Percentiles rank a stretch among this genome's conserved stretches.
These are phyloP conservation scores for Dysdera silvatica DNA, from an alignment of 1,140 invertebrate genomes.

Conservation along the genomic window DNA sequence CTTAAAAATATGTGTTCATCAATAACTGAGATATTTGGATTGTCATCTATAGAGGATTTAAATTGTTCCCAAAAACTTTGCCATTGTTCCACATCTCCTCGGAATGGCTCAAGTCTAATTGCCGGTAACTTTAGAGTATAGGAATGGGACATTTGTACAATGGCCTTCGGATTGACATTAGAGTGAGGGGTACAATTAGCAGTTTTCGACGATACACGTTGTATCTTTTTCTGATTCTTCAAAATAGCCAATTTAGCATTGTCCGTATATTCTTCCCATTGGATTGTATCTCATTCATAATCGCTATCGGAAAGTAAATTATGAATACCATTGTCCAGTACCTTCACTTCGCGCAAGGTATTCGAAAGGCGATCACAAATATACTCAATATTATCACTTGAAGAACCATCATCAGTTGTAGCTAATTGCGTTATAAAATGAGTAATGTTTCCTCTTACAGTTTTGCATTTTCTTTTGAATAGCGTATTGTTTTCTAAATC, in stretches of 20 bases:
- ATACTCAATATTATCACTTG: no score
- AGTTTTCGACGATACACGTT: not conserved
- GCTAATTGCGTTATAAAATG: no score
- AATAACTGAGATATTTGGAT: not conserved
- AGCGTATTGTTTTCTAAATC: no score
- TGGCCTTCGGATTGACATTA: not conserved
- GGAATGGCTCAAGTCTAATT: conserved; percentile 3
- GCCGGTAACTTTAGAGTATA: not conserved
- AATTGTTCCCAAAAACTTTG: conserved; percentile 6
- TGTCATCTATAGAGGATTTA: not conserved
- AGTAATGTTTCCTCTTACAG: no score
- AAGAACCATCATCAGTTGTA: no score
- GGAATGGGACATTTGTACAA: not conserved
- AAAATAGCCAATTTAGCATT: not conserved
- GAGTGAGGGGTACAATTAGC: not conserved
- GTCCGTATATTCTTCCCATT: not conserved
- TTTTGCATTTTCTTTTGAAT: no score
- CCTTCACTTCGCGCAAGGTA: not conserved
- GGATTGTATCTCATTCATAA: not conserved
- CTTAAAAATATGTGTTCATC: conserved; percentile 2
- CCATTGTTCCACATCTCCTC: not conserved
- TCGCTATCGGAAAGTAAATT: not conserved
- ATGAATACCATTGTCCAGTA: not conserved
- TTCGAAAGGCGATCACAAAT: no score
- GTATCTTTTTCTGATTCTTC: not conserved